A percentile compares a stretch with the other conserved stretches of the same genome.
These are phyloP conservation scores for Theodoxus fluviatilis DNA, from an alignment of 2,888 invertebrate species.

Conservation along the genomic window DNA sequence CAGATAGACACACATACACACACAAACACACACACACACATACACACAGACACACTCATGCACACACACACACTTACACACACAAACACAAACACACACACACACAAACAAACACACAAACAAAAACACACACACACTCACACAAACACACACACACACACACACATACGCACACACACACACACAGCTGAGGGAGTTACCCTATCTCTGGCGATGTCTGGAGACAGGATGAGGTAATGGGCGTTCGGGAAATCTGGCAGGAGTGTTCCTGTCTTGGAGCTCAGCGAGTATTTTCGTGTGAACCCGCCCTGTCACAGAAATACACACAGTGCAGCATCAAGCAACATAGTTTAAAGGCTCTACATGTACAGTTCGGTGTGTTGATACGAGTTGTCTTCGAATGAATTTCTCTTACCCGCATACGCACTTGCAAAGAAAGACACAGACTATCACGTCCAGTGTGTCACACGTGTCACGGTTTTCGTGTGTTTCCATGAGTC, in stretches of 20 bases:
- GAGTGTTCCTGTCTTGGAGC: slow-evolving; percentile 64
- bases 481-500: no score
- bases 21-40: slow-evolving; percentile 11
- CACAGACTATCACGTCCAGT: no score
- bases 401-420: no score
- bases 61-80: background rate
- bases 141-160: background rate
- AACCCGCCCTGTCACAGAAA: slow-evolving; percentile 56
- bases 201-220: slow-evolving; percentile 53
- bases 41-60: background rate
- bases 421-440: no score
- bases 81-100: background rate
- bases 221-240: slow-evolving; percentile 55
- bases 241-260: slow-evolving; percentile 64
- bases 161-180: slow-evolving; percentile 7
- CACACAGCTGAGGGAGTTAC: slow-evolving; percentile 34
- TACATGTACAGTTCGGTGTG: background rate
- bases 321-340: no score
- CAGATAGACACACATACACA: background rate
- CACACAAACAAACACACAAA: background rate
- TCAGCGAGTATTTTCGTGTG: slow-evolving; percentile 61
- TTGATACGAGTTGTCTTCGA: background rate
- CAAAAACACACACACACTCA: background rate
- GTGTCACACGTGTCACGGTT: no score
- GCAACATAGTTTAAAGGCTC: background rate